These are phyloP conservation scores for Hypothenemus hampei DNA, from an alignment of 1,140 invertebrate genomes.

Conservation along the genomic window DNA sequence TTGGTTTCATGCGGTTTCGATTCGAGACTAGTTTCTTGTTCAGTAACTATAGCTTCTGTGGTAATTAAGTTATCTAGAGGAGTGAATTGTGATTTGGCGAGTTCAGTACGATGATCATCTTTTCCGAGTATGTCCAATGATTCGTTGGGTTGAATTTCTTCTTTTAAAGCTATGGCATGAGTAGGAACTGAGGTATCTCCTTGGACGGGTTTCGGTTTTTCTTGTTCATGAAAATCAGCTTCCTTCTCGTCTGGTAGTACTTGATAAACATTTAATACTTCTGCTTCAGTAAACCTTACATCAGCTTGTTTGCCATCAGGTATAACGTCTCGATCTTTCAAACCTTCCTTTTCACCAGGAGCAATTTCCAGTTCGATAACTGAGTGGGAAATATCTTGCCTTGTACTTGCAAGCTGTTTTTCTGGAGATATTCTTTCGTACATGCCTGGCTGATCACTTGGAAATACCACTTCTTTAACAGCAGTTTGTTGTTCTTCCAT, in stretches of 20 bases:
- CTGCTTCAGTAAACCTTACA: slow-evolving; percentile 48
- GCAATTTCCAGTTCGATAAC: slow-evolving; percentile 47
- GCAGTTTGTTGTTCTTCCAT: slow-evolving; percentile 44
- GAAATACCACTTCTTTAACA: slow-evolving; percentile 42
- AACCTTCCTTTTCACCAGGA: slow-evolving; percentile 51
- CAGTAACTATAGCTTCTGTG: slow-evolving; percentile 42
- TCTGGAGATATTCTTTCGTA: slow-evolving; percentile 35
- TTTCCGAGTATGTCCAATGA: slow-evolving; percentile 23
- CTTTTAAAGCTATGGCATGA: slow-evolving; percentile 51
- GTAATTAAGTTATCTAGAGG: slow-evolving; percentile 48
- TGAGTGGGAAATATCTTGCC: slow-evolving; percentile 41
- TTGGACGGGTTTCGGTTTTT: slow-evolving; percentile 44
- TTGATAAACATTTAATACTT: slow-evolving; percentile 48
- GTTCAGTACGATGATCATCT: slow-evolving; percentile 39
- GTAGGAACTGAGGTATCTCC: slow-evolving; percentile 49
- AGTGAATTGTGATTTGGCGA: slow-evolving; percentile 45
- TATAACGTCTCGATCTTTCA: slow-evolving; percentile 44
- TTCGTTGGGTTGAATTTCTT: slow-evolving; percentile 42
- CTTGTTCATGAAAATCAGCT: slow-evolving; percentile 41
- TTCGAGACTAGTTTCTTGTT: slow-evolving; percentile 52
- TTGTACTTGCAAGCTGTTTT: slow-evolving; percentile 40
- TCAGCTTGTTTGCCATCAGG: slow-evolving; percentile 48
- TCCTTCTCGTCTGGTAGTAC: slow-evolving; percentile 52
- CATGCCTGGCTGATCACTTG: slow-evolving; percentile 34
- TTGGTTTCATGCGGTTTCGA: slow-evolving; percentile 41